Conservation (phyloP, 2,113 vertebrate genomes). For the Lynx canadensis region DNA sequence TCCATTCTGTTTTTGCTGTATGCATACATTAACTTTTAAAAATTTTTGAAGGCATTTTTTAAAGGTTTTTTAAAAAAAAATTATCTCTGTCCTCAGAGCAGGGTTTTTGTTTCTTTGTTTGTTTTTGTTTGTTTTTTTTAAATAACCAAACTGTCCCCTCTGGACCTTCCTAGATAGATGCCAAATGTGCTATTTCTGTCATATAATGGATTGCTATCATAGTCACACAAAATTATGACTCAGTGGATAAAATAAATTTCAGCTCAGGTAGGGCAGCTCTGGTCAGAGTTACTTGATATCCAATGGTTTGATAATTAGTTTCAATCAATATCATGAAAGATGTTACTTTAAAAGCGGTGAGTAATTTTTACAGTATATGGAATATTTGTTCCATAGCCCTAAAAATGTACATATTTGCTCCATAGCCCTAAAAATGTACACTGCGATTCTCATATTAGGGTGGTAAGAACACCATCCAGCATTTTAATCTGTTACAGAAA, state of each 20-base stretch:
- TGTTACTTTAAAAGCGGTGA: background rate
- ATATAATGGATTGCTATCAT: background rate
- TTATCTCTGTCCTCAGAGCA: background rate
- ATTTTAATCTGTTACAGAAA: background rate
- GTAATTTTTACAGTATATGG: background rate
- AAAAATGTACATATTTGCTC: background rate
- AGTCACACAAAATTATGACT: background rate
- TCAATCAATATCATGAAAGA: background rate
- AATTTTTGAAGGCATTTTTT: background rate
- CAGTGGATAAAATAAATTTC: background rate
- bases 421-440: background rate
- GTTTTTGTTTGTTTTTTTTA: background rate
- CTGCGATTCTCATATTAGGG: background rate
- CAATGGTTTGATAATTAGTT: background rate
- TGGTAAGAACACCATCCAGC: background rate
- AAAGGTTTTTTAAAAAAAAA: background rate
- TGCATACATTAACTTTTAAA: background rate
- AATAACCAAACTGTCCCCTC: background rate
- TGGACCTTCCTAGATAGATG: background rate
- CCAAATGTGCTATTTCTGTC: background rate
- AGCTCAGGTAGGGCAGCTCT: background rate
- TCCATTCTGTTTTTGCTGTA: background rate
- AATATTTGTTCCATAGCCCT: background rate
- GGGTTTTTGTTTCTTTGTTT: background rate
- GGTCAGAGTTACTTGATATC: background rate